These are phyloP conservation scores for Epistrophe grossulariae DNA, from an alignment of 2,888 invertebrate species.

Conservation along the genomic window DNA sequence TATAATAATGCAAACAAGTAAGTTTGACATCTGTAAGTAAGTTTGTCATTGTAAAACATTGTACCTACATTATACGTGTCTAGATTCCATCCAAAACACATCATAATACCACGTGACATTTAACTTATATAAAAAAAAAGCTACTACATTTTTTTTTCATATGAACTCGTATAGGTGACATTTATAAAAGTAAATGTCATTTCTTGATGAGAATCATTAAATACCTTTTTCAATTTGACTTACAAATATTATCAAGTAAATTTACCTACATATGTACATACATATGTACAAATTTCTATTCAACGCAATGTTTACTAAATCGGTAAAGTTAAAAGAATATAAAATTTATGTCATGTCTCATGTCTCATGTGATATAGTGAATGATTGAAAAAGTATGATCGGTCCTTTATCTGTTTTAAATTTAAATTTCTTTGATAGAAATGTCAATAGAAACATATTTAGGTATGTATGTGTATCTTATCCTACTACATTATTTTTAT, in stretches of 20 bases:
- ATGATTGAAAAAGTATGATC: background rate
- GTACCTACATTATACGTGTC: no score
- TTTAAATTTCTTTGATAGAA: background rate
- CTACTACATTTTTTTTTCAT: background rate
- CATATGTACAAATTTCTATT: no score
- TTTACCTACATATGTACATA: no score
- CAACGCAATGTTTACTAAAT: slow-evolving; percentile 1
- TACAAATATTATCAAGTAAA: no score
- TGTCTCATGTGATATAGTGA: background rate
- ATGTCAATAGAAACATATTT: slow-evolving; percentile 2
- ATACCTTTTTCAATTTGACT: background rate
- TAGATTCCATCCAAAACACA: background rate
- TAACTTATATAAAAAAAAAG: background rate
- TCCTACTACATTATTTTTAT: no score
- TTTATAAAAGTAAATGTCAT: background rate
- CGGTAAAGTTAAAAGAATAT: slow-evolving; percentile 6
- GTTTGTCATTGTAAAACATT: background rate
- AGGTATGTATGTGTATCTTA: background rate
- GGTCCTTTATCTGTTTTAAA: slow-evolving; percentile 9
- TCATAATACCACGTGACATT: background rate
- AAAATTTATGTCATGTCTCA: background rate
- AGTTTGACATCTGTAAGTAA: slow-evolving; percentile 1
- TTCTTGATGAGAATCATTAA: background rate
- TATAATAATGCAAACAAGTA: background rate
- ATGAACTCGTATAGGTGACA: background rate